Conservation (phyloP, 2,888 invertebrate genomes). For the Dugesia japonica region DNA sequence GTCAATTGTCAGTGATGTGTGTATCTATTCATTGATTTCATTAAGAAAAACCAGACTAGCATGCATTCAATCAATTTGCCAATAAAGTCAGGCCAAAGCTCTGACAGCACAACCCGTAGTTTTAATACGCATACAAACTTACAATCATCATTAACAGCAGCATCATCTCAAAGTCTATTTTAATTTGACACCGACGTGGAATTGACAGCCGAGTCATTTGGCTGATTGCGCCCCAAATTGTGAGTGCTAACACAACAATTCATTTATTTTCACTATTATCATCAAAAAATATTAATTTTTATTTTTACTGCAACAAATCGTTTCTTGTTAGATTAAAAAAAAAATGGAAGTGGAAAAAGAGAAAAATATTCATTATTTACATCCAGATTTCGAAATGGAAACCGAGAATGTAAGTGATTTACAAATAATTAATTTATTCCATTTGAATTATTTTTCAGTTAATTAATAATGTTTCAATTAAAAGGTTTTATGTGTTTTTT, state of each 20-base stretch:
- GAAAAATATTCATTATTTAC: background rate
- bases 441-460: too few relatives aligned
- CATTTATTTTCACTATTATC: background rate
- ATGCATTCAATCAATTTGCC: background rate
- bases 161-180: background rate
- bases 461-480: too few relatives aligned
- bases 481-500: too few relatives aligned
- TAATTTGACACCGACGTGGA: background rate
- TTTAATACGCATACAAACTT: background rate
- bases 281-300: background rate
- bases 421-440: too few relatives aligned
- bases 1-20: background rate
- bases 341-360: background rate
- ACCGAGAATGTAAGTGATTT: background rate
- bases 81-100: background rate
- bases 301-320: background rate
- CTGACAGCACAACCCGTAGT: background rate
- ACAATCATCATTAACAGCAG: background rate
- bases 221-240: background rate
- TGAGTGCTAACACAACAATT: background rate
- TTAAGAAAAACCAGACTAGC: background rate
- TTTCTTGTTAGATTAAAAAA: background rate
- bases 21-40: background rate
- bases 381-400: background rate
- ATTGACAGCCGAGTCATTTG: background rate